Evolutionary conservation across 2,888 invertebrate genomes (phyloP), one percentile per base, ranked within the genome.

Genomic region (Dermolepida albohirtum): DNA sequence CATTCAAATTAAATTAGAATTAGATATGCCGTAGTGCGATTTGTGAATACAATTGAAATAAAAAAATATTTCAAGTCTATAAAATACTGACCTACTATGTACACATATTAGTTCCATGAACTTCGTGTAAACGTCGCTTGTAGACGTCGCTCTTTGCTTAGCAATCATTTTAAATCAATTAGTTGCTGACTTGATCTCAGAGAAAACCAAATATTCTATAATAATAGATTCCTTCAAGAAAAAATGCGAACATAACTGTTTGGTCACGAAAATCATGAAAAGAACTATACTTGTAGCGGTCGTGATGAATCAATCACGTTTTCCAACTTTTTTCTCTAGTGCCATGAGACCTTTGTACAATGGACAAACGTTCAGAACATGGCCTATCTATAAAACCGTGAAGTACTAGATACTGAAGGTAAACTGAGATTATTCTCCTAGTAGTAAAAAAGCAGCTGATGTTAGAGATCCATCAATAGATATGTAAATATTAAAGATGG

Each of bases 241-340:
- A 63, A 14, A 47, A 43, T 22, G 64, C 72, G 64, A 69, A 67
- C 66, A 59, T 70, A 69, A 67, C 69, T 69, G 70, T 66, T 51
- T 64, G 66, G 67, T 72, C 72, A 72, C 68, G 69, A 69, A 71
- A 71, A 68, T 66, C 64, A 71, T 62, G 69, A 72, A 72, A 70
- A 67, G 65, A 70, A 67, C 47, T 59, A 62, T 57, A 59, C 50
- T 62, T 57, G 52, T 66, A 65, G 27, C 34, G 52, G 66, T 72
- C 72, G 72, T 71, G 71, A 71, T 71, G 70, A 66, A 69, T 69
- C 69, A 73, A 72, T 73, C 72, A 73, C 70, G 72, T 66, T 72
- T 68, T 49, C 64, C 34, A 55, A 57, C 65, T 68, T 68, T 72
- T 64, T 55, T 41, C 22, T 14, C 12, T 12, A 47, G 49, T 66